These are phyloP conservation scores for Cyprinodon diabolis DNA, from an alignment of 2,797 vertebrate genomes.

Conservation along the genomic window DNA sequence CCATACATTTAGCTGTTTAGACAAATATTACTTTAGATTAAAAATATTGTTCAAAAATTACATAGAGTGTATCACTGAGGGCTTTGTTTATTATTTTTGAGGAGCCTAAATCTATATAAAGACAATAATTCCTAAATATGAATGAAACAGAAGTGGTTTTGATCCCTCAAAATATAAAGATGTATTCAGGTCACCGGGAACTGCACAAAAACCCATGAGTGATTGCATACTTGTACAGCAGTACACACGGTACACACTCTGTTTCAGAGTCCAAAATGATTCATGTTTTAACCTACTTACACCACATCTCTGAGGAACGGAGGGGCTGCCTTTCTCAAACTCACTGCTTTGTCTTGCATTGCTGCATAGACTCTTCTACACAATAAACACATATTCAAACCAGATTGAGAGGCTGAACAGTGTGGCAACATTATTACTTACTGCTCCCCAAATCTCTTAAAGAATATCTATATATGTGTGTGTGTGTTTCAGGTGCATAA, in stretches of 20 bases:
- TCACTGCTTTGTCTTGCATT: conserved; percentile 58
- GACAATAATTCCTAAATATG: conserved; percentile 20
- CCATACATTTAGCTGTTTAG: not conserved
- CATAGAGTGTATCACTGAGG: not conserved
- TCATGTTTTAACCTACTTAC: conserved; percentile 79
- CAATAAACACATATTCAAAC: conserved; percentile 65
- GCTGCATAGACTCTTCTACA: conserved; percentile 58
- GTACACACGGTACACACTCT: conserved; percentile 19
- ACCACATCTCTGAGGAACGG: conserved; percentile 66
- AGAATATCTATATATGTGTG: conserved; percentile 23
- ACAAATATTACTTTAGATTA: not conserved
- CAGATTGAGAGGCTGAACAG: conserved; percentile 59
- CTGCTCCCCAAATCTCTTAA: conserved; percentile 66
- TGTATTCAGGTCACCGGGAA: conserved; percentile 67
- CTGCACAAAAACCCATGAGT: conserved; percentile 16
- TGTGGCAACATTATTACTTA: conserved; percentile 68
- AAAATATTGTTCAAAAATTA: not conserved
- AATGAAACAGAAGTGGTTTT: conserved; percentile 44
- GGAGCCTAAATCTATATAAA: not conserved
- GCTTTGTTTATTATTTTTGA: not conserved
- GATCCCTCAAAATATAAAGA: conserved; percentile 18
- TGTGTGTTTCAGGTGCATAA: conserved; percentile 44
- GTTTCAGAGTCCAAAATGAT: conserved; percentile 66
- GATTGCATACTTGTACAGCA: conserved; percentile 10
- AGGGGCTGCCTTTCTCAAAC: conserved; percentile 61